These are phyloP conservation scores for Sinocyclocheilus anophthalmus DNA, from an alignment of 2,113 vertebrate genomes.

Conservation along the genomic window DNA sequence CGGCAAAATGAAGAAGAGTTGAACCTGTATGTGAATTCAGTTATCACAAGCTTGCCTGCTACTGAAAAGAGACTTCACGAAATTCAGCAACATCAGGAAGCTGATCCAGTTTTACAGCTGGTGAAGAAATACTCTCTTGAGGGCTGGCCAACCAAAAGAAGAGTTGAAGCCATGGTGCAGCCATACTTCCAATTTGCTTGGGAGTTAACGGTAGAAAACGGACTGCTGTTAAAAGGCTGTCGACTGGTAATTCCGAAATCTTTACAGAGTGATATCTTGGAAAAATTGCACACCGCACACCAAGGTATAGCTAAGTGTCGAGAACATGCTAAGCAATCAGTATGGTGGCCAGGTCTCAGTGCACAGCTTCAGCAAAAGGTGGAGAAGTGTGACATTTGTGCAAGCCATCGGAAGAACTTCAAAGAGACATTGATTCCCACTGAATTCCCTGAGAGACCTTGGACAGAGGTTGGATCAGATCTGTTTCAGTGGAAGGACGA, in stretches of 20 bases:
- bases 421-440: slow-evolving; percentile 24
- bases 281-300: slow-evolving; percentile 2
- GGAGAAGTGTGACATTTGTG: slow-evolving; percentile 8
- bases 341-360: too few species aligned
- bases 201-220: neutral
- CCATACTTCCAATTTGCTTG: neutral
- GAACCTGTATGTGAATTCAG: neutral
- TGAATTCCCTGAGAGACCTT: slow-evolving; percentile 38
- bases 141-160: neutral
- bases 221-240: neutral
- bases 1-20: neutral
- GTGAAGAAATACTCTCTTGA: slow-evolving; percentile 2
- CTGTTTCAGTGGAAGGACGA: slow-evolving; percentile 18
- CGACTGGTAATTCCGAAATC: neutral
- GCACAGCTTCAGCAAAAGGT: too few species aligned
- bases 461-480: slow-evolving; percentile 36
- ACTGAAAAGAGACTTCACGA: neutral
- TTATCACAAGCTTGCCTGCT: neutral
- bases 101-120: slow-evolving; percentile 7
- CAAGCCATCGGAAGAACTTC: neutral
- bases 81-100: slow-evolving; percentile 17
- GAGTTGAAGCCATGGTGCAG: neutral
- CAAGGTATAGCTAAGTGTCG: slow-evolving; percentile 38
- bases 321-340: slow-evolving; percentile 5
- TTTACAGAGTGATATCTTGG: neutral